These are phyloP conservation scores for Ceratothoa steindachneri DNA, from an alignment of 2,888 invertebrate species.

Conservation along the genomic window DNA sequence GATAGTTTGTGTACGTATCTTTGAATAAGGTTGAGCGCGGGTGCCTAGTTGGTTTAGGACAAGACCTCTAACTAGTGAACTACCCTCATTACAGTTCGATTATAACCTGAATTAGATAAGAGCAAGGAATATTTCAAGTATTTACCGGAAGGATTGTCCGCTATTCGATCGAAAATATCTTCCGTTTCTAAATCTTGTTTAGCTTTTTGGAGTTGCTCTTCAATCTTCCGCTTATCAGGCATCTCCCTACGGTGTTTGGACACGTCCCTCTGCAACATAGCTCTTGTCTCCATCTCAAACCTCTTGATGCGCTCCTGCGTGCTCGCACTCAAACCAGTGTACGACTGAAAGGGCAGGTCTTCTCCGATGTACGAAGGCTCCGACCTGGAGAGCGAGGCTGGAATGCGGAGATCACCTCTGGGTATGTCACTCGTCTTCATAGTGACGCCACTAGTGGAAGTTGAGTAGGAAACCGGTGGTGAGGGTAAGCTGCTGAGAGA, in stretches of 20 bases:
- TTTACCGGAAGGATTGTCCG: conserved; percentile 54
- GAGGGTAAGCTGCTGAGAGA: conserved; percentile 46
- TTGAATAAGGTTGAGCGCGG: too few species aligned
- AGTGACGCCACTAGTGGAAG: neutral
- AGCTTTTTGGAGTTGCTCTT: conserved; percentile 57
- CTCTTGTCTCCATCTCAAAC: conserved; percentile 72
- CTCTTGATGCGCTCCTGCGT: conserved; percentile 65
- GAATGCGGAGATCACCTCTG: conserved; percentile 32
- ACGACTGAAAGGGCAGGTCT: conserved; percentile 56
- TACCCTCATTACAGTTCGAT: too few species aligned
- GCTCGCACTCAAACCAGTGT: conserved; percentile 60
- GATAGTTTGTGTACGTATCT: too few species aligned
- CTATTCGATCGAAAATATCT: conserved; percentile 57
- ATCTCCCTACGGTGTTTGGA: conserved; percentile 48
- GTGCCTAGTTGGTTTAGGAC: too few species aligned
- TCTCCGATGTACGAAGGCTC: conserved; percentile 30
- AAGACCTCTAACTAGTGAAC: too few species aligned
- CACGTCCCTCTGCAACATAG: conserved; percentile 59
- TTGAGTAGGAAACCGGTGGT: neutral
- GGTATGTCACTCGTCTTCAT: conserved; percentile 11
- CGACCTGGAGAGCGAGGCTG: conserved; percentile 43
- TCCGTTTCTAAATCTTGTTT: conserved; percentile 59
- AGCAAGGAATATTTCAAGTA: too few species aligned
- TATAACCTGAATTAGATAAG: too few species aligned
- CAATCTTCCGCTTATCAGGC: conserved; percentile 56